Evolutionary conservation across 2,113 vertebrate genomes (phyloP).

Genomic region (Nerophis ophidion): DNA sequence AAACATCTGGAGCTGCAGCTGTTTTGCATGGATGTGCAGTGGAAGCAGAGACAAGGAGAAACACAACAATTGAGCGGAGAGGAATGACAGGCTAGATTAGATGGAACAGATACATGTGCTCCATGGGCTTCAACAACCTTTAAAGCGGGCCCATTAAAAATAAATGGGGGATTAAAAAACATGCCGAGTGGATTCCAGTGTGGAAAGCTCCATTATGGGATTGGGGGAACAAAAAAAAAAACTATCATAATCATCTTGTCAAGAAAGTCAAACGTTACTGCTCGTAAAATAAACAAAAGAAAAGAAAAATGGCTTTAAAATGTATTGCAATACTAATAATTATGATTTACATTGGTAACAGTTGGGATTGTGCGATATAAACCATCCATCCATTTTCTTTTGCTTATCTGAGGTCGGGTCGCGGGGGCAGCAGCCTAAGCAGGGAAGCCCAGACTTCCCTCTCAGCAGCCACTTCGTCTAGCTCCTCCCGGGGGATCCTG

Average conservation of each 20-base stretch:
- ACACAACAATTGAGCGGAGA: slow-evolving; percentile 7
- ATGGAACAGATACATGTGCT: slow-evolving; percentile 35
- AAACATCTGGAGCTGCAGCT: slow-evolving; percentile 48
- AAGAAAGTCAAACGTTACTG: slow-evolving; percentile 20
- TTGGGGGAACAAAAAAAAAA: slow-evolving; percentile 2
- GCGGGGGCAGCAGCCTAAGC: too few relatives aligned
- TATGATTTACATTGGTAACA: too few relatives aligned
- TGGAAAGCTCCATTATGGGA: slow-evolving; percentile 31
- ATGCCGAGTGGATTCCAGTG: slow-evolving; percentile 21
- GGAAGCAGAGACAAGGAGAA: slow-evolving; percentile 27
- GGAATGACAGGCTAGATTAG: slow-evolving; percentile 12
- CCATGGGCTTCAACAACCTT: slow-evolving; percentile 36
- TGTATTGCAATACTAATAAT: too few relatives aligned
- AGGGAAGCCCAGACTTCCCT: too few relatives aligned
- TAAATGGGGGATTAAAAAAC: slow-evolving; percentile 20
- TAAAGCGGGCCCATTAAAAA: slow-evolving; percentile 34
- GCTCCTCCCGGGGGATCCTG: too few relatives aligned
- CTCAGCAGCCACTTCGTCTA: too few relatives aligned
- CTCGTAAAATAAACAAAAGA: neutral
- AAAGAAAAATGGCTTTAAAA: too few relatives aligned
- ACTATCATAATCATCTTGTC: slow-evolving; percentile 16
- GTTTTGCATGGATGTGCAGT: slow-evolving; percentile 22
- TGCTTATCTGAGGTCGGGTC: too few relatives aligned
- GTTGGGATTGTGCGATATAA: too few relatives aligned
- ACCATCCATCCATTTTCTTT: too few relatives aligned